phyloP scores from a whole-genome alignment of 2,113 vertebrate species.

The Nicator chloris region DNA sequence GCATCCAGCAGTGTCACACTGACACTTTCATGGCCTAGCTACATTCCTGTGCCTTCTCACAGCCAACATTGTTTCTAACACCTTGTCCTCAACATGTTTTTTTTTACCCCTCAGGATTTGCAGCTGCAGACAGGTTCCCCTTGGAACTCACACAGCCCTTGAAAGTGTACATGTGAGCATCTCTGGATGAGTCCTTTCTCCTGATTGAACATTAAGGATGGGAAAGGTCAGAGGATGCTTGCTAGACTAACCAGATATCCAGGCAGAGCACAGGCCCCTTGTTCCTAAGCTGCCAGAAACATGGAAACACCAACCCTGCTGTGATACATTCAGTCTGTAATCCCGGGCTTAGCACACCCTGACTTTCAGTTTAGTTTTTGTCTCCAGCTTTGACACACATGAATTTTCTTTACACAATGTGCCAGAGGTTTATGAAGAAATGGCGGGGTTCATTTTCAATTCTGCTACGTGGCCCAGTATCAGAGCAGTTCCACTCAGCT shows the following conservation, averaged over 20 bases:
- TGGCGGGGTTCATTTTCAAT: not conserved
- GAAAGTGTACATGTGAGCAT: not conserved
- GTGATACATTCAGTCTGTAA: not conserved
- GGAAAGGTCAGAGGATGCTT: not conserved
- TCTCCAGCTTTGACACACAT: not conserved
- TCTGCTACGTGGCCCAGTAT: not conserved
- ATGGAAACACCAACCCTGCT: not conserved
- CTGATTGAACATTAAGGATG: accelerated
- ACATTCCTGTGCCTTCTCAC: not conserved
- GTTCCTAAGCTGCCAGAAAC: not conserved
- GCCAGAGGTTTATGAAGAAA: not conserved
- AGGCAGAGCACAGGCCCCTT: not conserved
- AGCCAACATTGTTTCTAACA: not conserved
- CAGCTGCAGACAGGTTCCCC: not conserved
- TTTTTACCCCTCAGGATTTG: not conserved
- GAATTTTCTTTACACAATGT: not conserved
- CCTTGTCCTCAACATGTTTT: not conserved
- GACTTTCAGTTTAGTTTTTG: not conserved
- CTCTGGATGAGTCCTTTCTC: not conserved
- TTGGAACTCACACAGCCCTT: not conserved
- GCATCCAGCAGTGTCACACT: not conserved
- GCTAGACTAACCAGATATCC: not conserved
- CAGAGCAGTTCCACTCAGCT: not conserved
- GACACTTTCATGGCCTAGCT: not conserved
- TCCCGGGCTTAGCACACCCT: not conserved